These are phyloP conservation scores for Coleophora deauratella DNA, from an alignment of 2,888 invertebrate genomes.

Conservation along the genomic window DNA sequence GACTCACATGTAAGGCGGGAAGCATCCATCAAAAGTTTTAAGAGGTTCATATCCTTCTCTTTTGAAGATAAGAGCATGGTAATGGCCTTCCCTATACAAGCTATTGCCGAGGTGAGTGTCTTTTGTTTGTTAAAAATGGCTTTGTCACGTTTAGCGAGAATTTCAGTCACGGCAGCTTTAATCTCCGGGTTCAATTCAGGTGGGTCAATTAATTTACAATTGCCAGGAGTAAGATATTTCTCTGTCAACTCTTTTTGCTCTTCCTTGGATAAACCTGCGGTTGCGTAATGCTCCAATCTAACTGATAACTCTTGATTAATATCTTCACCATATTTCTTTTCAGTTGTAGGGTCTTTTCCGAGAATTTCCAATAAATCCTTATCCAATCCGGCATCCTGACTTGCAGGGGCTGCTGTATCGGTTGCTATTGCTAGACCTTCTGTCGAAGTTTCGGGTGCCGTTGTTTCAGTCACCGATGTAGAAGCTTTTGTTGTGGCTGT, in stretches of 20 bases:
- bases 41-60: conserved; percentile 1
- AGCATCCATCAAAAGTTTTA: conserved; percentile 6
- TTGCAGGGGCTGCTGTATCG: no score
- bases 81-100: conserved; percentile 4
- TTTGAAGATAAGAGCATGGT: conserved; percentile 1
- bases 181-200: conserved; percentile 6
- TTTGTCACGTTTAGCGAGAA: conserved; percentile 4
- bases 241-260: neutral
- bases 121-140: conserved; percentile 8
- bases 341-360: conserved; percentile 6
- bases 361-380: conserved; percentile 3
- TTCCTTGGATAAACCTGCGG: conserved; percentile 1
- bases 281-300: conserved; percentile 3
- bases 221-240: conserved; percentile 2
- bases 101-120: conserved; percentile 2
- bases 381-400: neutral
- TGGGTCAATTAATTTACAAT: conserved; percentile 1
- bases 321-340: conserved; percentile 7
- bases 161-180: conserved; percentile 1
- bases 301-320: conserved; percentile 8
- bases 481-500: no score
- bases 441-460: no score
- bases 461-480: no score
- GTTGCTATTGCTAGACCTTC: no score
- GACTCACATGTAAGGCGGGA: conserved; percentile 5